Evolutionary conservation across 2,113 vertebrate genomes (phyloP), one percentile per base, ranked within the genome.

Genomic region (Rhinolophus sinicus): DNA sequence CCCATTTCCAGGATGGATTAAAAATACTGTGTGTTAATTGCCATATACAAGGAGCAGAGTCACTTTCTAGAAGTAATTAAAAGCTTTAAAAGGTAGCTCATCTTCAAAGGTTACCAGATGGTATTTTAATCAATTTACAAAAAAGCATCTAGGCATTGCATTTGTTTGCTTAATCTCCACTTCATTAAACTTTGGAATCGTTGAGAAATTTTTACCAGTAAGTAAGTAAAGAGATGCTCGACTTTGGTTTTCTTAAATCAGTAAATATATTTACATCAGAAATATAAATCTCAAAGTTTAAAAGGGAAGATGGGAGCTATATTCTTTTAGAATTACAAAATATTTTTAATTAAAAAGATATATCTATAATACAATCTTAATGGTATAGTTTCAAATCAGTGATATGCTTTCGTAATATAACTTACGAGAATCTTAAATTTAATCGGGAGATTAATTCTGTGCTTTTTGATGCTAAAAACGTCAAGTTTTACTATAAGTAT

Each of bases 61-160:
- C n/a, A 72, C 30, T 95, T 93, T 92, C 47, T 16, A 6, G 56
- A 92, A 90, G n/a, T 80, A 88, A 76, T 50, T 50, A 50, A 50
- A 50, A 50, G 47, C 47, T 50, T 50, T 50, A 50, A 78, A 75
- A 78, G 12, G 12, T 82, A 70, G 3, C 22, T 13, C 7, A 58
- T 93, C 21, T 69, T 30, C 4, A 47, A 50, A 67, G 28, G 14
- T 91, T 89, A 82, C 19, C 62, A 38, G 38, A 33, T 85, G 21
- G 11, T 77, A 83, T 78, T 97, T 95, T 87, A 90, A 40, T 97
- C 24, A 92, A 19, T n/a, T 86, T 93, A 88, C 11, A 91, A 52
- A 72, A 22, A 62, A 78, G 7, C 26, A 82, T 80, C 54, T 16
- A 82, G 64, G 16, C 50, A 54, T 88, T 72, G 62, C 52, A 24